Base-by-base conservation (phyloP, 1,140 invertebrate genomes). In the Amphibalanus amphitrite region DNA sequence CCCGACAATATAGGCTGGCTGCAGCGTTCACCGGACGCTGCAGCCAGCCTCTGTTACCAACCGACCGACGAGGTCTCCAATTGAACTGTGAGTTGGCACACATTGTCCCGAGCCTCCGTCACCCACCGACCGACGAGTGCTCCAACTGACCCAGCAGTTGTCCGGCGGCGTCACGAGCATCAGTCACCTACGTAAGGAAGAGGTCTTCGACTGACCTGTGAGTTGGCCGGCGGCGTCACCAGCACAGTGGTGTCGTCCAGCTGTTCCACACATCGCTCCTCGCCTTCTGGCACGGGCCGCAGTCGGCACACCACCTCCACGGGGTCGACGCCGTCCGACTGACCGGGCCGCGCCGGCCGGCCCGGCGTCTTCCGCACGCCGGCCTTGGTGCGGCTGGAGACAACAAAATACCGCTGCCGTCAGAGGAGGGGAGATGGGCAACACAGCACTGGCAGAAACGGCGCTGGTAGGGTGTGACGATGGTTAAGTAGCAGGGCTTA, bases 231-330 rank as follows among this genome's bases (percentile, higher is more conserved):
- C 40, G 78, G 76, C 0, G 74, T 72, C 29, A 95, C 79, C 10
- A 86, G 79, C 28, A 93, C 81, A 20, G 86, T 87, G 28, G 85
- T 87, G 0, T 88, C 82, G 68, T 88, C 88, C 69, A 89, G 78
- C 40, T 90, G 83, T 77, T 86, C 87, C 72, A 95, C 84, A 79
- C 90, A 93, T 0, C 85, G 82, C 26, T 81, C 74, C 78, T 88
- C 89, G 67, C 79, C 83, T 23, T 84, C 80, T 73, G 85, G 83
- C 76, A 91, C 82, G 0, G 92, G 91, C 25, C 90, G 82, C 38
- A 94, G 79, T 65, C 93, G 83, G 77, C 91, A 94, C 77, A 86
- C 95, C 1, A 95, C 92, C 83, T 93, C 86, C 0, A 94, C 89
- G 0, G 90, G 88, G 77, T 90, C 88, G 26, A 67, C 47, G 47